Evolutionary conservation across 2,797 vertebrate species (phyloP), one percentile per base, ranked within the genome.

Genomic region (Hoplostethus atlanticus): DNA sequence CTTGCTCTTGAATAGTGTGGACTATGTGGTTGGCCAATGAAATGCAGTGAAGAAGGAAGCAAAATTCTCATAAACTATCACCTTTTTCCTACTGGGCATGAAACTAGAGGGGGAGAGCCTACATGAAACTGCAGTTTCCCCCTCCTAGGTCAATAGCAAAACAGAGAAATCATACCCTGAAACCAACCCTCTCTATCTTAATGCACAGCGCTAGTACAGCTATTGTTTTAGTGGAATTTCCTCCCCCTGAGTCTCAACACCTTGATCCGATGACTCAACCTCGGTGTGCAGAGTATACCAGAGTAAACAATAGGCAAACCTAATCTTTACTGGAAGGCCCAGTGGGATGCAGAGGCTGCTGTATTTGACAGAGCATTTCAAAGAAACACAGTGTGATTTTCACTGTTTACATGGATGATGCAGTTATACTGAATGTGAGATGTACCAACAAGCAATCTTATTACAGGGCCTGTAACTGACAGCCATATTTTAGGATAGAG

Each of bases 251-350:
- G 70, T 72, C 65, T 36, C 63, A 60, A 57, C 60, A 71, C 68
- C 28, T 73, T 68, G 70, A 81, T 74, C 69, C 73, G 79, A 84
- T 86, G 87, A 87, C 71, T 90, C 86, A 86, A 81, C 77, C 44
- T 73, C 71, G 65, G 77, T 48, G 47, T 48, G n/a, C 42, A 71
- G 77, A 71, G 64, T 54, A 40, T 6, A 77, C 53, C 73, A 80
- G 79, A 76, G 64, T 40, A 72, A 69, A 73, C 64, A 69, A 71
- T 66, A 1, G 16, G 52, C 59, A 59, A 79, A 81, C 76, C 46
- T 71, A 40, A 52, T 64, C 64, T 70, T 61, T 40, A 47, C 64
- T 48, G 60, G 53, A 51, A 77, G 71, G 62, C 52, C 38, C 72
- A 54, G 17, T 61, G 77, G 63, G 78, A 74, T 64, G 70, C 38